Base-by-base conservation (phyloP, 2,888 invertebrate species). In the Trichacis sp. region DNA sequence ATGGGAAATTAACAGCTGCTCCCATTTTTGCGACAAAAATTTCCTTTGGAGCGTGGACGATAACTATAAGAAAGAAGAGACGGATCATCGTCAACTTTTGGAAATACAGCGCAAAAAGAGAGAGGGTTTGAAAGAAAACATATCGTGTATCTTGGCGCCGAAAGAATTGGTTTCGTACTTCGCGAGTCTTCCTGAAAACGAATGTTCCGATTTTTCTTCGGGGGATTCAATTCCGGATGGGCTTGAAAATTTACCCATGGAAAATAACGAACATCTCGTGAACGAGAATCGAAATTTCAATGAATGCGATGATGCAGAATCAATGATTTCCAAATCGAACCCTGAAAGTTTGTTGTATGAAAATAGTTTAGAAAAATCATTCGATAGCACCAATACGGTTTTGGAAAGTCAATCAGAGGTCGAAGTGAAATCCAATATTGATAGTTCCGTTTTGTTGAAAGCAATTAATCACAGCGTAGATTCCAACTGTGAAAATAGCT, bases 41-140 rank as follows among this genome's bases (percentile, higher is more conserved):
- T 57, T 66, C 38, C 17, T 17, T n/a, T 72, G 70, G 70, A 43
- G 62, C 18, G 5, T 43, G 11, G 54, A 46, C n/a, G 69, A 71
- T 38, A 69, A 72, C 43, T 51, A 70, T 24, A n/a, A 15, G 20
- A 29, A 62, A 50, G 12, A 3, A 0, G 11, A 53, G 6, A 24
- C 6, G 6, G 24, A 24, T 14, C 5, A 20, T 12, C 24, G 19
- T 19, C 46, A 19, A 4, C 20, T 46, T 1, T 12, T 46, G 46
- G 46, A 46, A n/a, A n/a, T 46, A 24, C 24, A 46, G 12, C 20
- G 46, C 1, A 46, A 46, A 24, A 46, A 46, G 12, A 20, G 24
- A 12, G 46, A 20, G 6, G 46, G 46, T 5, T 14, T n/a, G 8
- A 9, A 24, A 1, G 19, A 20, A 14, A 24, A 46, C 6, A 24